Evolutionary conservation across 2,888 invertebrate genomes (phyloP).

Genomic region (Petrolisthes manimaculis): DNA sequence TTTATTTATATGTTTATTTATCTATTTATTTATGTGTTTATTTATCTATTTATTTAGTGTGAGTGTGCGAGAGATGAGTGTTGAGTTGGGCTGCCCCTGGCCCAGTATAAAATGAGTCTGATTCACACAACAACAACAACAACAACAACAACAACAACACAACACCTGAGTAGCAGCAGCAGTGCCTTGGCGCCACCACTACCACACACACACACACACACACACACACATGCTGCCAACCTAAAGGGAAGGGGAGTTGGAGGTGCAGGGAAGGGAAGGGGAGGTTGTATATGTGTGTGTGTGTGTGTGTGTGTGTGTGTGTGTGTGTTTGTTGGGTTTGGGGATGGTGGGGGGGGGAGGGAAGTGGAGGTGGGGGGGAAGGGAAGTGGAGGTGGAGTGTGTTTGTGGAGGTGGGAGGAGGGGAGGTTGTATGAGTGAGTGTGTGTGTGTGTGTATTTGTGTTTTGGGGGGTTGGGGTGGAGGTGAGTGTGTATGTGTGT

Average conservation of each 20-base stretch:
- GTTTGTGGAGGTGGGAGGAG: background rate
- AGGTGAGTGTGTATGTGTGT: constrained; percentile 22
- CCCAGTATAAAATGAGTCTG: too few species aligned
- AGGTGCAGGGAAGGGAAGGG: background rate
- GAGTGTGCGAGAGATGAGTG: too few species aligned
- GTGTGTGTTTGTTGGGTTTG: background rate
- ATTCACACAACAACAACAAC: too few species aligned
- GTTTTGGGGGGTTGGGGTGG: constrained; percentile 10
- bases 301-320: background rate
- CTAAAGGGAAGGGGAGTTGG: background rate
- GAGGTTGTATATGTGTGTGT: too few species aligned
- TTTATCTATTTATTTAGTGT: too few species aligned
- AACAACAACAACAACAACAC: too few species aligned
- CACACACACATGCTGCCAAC: background rate
- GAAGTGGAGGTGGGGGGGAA: background rate
- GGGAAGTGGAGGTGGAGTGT: background rate
- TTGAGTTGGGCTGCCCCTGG: too few species aligned
- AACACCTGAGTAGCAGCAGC: too few species aligned
- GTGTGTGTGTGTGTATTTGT: constrained; percentile 35
- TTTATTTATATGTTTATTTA: too few species aligned
- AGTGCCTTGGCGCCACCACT: constrained; percentile 24
- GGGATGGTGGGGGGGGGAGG: background rate
- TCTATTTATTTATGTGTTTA: too few species aligned
- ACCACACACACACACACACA: constrained; percentile 8
- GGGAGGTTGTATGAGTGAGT: background rate